Percentiles rank a stretch among this genome's conserved stretches.
Evolutionary conservation across 2,888 invertebrate genomes (phyloP).

Genomic region (Acronicta leporina): DNA sequence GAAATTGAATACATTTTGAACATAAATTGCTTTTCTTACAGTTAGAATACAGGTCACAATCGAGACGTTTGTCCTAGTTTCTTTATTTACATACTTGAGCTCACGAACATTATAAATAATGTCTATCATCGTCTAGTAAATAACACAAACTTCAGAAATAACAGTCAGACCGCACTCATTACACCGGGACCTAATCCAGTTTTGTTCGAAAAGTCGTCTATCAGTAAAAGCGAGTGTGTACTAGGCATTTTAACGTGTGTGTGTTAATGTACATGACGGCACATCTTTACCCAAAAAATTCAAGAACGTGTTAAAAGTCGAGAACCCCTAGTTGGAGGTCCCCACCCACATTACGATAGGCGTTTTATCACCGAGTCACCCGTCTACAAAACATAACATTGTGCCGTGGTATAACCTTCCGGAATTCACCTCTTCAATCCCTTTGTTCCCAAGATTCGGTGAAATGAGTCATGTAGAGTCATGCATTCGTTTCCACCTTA

Average conservation of each 20-base stretch:
- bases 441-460: slow-evolving; percentile 56
- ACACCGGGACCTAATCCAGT: slow-evolving; percentile 28
- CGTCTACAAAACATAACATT: slow-evolving; percentile 56
- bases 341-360: slow-evolving; percentile 64
- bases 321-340: slow-evolving; percentile 58
- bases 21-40: slow-evolving; percentile 32
- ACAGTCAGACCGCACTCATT: slow-evolving; percentile 19
- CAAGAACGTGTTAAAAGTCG: slow-evolving; percentile 42
- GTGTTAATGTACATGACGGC: slow-evolving; percentile 26
- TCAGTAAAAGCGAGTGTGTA: slow-evolving; percentile 29
- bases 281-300: slow-evolving; percentile 22
- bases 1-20: slow-evolving; percentile 26
- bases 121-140: slow-evolving; percentile 32
- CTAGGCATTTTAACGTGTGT: slow-evolving; percentile 24
- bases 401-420: slow-evolving; percentile 50
- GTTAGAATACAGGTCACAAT: slow-evolving; percentile 34
- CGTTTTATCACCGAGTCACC: slow-evolving; percentile 72
- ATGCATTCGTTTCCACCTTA: slow-evolving; percentile 34
- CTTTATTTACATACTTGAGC: slow-evolving; percentile 15
- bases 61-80: slow-evolving; percentile 21
- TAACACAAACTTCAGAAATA: slow-evolving; percentile 36
- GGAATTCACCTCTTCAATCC: slow-evolving; percentile 52
- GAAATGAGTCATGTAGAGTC: slow-evolving; percentile 44
- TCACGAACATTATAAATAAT: slow-evolving; percentile 28
- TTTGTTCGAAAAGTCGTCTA: slow-evolving; percentile 24